Percentiles rank a stretch among this genome's conserved stretches.
Conservation (phyloP, 1,140 invertebrate species). For the Brachionus plicatilis region DNA sequence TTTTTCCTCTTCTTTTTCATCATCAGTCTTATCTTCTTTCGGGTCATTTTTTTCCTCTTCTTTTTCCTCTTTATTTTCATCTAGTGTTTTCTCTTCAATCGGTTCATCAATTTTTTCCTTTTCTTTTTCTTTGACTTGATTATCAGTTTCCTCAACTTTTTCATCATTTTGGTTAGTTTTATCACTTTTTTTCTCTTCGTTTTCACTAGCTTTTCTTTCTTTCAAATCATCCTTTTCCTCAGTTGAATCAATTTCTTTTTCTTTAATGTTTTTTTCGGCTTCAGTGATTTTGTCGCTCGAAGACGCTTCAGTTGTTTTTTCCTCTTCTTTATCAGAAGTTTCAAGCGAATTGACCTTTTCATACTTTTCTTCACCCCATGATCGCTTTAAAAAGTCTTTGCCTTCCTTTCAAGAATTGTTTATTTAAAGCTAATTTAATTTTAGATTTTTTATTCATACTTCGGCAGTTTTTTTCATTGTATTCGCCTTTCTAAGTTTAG, state of each 20-base stretch:
- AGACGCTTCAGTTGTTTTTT: background rate
- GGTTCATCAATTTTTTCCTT: background rate
- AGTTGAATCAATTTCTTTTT: background rate
- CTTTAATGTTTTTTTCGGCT: background rate
- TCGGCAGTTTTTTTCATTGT: constrained; percentile 18
- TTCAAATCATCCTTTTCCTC: background rate
- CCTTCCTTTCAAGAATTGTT: background rate
- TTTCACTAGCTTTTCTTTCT: background rate
- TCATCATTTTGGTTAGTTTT: background rate
- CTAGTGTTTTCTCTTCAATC: background rate
- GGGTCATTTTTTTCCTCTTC: background rate
- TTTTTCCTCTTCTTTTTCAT: background rate
- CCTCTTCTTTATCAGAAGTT: background rate
- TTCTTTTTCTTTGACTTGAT: background rate
- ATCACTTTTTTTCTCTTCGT: background rate
- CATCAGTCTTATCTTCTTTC: background rate
- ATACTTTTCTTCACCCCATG: constrained; percentile 25
- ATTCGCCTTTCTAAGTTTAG: background rate
- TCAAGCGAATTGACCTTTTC: background rate
- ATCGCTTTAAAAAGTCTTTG: constrained; percentile 4
- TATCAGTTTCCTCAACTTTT: background rate
- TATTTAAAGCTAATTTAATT: background rate
- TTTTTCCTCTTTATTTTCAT: background rate
- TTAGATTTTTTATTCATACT: background rate
- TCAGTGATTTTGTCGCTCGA: background rate